A percentile compares a stretch with the other conserved stretches of the same genome.
These are phyloP conservation scores for Apantesis nais DNA, from an alignment of 2,888 invertebrate species.

Conservation along the genomic window DNA sequence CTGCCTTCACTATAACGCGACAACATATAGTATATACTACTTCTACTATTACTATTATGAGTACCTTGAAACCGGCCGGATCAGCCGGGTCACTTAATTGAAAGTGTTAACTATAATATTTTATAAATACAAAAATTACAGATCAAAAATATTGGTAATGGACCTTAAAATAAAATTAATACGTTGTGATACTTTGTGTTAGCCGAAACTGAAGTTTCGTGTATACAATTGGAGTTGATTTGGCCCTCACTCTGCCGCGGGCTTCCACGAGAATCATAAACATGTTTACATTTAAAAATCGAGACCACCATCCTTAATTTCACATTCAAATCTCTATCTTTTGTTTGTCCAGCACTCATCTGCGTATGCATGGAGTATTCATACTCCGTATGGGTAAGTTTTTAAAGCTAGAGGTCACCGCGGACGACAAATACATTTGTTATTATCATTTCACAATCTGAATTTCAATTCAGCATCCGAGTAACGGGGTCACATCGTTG, in stretches of 20 bases:
- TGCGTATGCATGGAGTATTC: conserved; percentile 76
- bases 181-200: conserved; percentile 14
- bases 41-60: no score
- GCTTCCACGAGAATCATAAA: conserved; percentile 52
- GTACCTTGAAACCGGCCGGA: no score
- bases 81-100: no score
- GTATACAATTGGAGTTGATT: conserved; percentile 26
- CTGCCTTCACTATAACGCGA: conserved; percentile 60
- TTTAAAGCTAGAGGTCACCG: conserved; percentile 73
- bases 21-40: no score
- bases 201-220: conserved; percentile 19
- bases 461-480: conserved; percentile 77
- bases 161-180: conserved; percentile 16
- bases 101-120: not conserved
- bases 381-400: conserved; percentile 64
- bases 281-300: conserved; percentile 71
- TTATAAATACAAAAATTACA: not conserved
- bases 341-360: conserved; percentile 77
- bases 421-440: conserved; percentile 76
- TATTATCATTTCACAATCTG: conserved; percentile 78
- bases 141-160: not conserved
- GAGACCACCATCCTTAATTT: conserved; percentile 73
- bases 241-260: conserved; percentile 41
- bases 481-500: conserved; percentile 81
- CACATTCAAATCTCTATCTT: conserved; percentile 76